Percentiles rank a stretch among this genome's conserved stretches.
Conservation (phyloP, 1,140 invertebrate species). For the Zophobas atratus region DNA sequence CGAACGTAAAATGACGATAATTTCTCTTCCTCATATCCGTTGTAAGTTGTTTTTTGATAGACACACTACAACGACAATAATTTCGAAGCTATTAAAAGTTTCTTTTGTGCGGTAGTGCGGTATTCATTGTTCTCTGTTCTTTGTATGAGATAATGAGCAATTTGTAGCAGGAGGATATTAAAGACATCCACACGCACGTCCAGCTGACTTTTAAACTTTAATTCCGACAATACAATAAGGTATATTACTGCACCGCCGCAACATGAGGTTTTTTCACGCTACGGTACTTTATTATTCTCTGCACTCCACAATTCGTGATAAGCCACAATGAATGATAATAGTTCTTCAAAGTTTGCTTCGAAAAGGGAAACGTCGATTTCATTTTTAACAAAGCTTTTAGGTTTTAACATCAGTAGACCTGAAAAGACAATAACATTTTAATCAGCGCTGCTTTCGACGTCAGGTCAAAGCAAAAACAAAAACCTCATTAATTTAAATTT, state of each 20-base stretch:
- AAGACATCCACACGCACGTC: conserved; percentile 23
- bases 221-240: conserved; percentile 24
- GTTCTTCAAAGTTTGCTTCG: conserved; percentile 25
- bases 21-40: conserved; percentile 1
- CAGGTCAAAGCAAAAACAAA: conserved; percentile 8
- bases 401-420: conserved; percentile 14
- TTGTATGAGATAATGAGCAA: conserved; percentile 41
- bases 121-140: conserved; percentile 6
- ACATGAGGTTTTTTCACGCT: conserved; percentile 15
- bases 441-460: conserved; percentile 2
- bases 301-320: conserved; percentile 36
- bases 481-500: conserved; percentile 42
- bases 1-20: too few relatives aligned
- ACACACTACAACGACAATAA: conserved; percentile 21
- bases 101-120: conserved; percentile 9
- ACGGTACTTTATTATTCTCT: conserved; percentile 17
- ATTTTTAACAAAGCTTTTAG: conserved; percentile 24
- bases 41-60: neutral
- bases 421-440: conserved; percentile 17
- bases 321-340: conserved; percentile 41
- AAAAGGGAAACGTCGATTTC: neutral
- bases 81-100: conserved; percentile 28
- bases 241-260: neutral
- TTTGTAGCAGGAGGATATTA: conserved; percentile 33
- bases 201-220: conserved; percentile 26